Base-by-base conservation (phyloP, 2,888 invertebrate species). In the Cerceris ruficornis region DNA sequence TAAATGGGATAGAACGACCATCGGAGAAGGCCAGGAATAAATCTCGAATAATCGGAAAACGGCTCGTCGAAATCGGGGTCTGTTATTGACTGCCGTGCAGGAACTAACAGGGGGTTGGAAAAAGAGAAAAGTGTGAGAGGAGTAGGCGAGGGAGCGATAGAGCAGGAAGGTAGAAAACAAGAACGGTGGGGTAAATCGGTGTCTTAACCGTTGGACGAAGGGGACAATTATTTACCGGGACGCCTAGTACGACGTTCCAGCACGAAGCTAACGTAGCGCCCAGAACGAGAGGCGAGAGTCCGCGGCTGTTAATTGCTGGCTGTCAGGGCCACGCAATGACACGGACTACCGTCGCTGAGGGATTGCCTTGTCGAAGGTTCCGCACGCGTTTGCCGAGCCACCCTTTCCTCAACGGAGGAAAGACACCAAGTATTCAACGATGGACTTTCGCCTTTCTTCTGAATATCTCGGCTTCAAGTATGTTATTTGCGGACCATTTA, bases 301-400 rank as follows among this genome's bases (percentile, higher is more conserved):
- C 90, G 89, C 87, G 87, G 88, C 91, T 89, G 91, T 92, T 92
- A 92, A 92, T 92, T 92, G 92, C 90, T 80, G 88, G 86, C 92
- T 92, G 92, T 92, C 92, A 92, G 88, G 83, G 90, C 74, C 92
- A 92, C 87, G 88, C 90, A 88, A 85, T 83, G 87, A 89, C 86
- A 83, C 78, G 86, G 80, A 80, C 83, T 77, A 80, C 76, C 79
- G 61, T 79, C 77, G 76, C 69, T 82, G 78, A 75, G 84, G 82
- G 84, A 84, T 82, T 77, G 80, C 77, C 81, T 60, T 72, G 84
- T 80, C 85, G 81, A 85, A 83, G 79, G 67, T 54, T 73, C 49
- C 39, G 77, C 69, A 77, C 75, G 76, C 78, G 64, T 41, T 62
- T 57, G 41, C 69, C 66, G 59, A 80, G 83, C 79, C 82, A 77